A percentile compares a stretch with the other conserved stretches of the same genome.
Conservation (phyloP, 2,113 vertebrate genomes). For the Dasyurus viverrinus region DNA sequence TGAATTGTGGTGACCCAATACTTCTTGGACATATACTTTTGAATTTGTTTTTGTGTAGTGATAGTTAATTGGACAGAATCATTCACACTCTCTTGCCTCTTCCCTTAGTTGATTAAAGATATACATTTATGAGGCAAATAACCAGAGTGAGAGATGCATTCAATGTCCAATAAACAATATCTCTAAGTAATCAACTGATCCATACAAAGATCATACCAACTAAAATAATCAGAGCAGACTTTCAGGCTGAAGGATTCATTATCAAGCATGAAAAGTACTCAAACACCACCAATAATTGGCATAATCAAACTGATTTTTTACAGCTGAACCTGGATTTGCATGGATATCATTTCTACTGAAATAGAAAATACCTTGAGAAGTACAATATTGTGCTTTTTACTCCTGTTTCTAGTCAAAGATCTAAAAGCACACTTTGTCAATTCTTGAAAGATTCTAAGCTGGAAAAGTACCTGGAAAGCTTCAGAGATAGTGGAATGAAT, state of each 20-base stretch:
- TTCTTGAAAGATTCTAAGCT: neutral
- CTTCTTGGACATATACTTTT: neutral
- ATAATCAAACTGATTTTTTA: conserved; percentile 10
- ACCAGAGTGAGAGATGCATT: neutral
- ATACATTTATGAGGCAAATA: neutral
- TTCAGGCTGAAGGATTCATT: neutral
- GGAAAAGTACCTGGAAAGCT: neutral
- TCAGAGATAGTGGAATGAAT: neutral
- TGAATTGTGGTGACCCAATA: neutral
- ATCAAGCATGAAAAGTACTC: neutral
- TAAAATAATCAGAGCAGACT: conserved; percentile 23
- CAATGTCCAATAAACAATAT: neutral
- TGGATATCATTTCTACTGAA: conserved; percentile 22
- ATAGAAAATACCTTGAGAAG: neutral
- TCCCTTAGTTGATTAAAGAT: neutral
- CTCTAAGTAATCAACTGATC: neutral
- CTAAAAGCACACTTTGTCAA: neutral
- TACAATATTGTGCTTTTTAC: neutral
- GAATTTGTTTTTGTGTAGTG: neutral
- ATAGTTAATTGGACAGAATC: neutral
- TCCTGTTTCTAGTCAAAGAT: neutral
- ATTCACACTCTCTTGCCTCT: neutral
- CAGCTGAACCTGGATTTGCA: neutral
- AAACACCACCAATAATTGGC: neutral
- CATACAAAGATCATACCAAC: conserved; percentile 5